Conservation (phyloP, 2,888 invertebrate genomes). For the Drosophila setosimentum region DNA sequence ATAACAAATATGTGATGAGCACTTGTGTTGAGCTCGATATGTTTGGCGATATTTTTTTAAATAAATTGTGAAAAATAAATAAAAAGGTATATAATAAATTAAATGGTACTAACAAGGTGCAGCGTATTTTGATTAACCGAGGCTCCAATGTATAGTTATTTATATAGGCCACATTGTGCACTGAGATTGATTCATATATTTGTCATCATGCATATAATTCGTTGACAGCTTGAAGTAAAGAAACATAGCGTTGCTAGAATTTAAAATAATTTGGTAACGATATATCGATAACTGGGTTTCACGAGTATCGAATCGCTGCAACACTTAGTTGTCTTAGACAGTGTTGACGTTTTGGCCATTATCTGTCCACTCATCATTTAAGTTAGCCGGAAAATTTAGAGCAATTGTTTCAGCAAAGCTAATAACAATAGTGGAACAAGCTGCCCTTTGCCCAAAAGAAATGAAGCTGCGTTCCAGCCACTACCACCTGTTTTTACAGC, state of each 20-base stretch:
- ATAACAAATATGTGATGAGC: conserved; percentile 17
- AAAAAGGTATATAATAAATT: not conserved
- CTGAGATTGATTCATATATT: not conserved
- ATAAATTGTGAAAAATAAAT: not conserved
- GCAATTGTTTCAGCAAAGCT: not conserved
- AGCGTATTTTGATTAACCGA: not conserved
- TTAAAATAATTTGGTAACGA: not conserved
- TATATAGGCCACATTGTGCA: not conserved
- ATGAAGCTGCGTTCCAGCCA: not conserved
- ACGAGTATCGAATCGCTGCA: conserved; percentile 17
- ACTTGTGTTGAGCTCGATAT: conserved; percentile 17
- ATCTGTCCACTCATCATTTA: not conserved
- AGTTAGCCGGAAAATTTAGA: not conserved
- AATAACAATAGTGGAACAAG: not conserved
- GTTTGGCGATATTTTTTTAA: conserved; percentile 9
- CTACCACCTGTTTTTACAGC: not conserved
- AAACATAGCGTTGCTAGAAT: not conserved
- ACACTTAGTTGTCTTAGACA: conserved; percentile 4
- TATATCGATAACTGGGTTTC: conserved; percentile 12
- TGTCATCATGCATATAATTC: not conserved
- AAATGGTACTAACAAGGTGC: not conserved
- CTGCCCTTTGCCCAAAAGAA: not conserved
- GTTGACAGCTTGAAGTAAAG: not conserved
- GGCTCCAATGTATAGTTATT: not conserved
- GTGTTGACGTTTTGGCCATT: not conserved